Base-by-base conservation (phyloP, 2,113 vertebrate species). In the Megaceryle torquata region DNA sequence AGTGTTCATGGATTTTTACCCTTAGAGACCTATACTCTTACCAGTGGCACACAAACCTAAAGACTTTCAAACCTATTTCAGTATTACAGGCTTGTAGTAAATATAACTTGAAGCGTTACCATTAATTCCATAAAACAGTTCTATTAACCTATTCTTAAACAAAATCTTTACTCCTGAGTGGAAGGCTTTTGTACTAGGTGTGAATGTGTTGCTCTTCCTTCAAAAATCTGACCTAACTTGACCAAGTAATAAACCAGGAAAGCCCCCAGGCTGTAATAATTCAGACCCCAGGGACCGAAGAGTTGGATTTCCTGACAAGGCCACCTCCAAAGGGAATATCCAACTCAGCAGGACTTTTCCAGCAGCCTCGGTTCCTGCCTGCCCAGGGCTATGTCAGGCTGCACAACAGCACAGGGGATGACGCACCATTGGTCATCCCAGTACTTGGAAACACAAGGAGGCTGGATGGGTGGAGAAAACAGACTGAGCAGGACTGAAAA, bases 381-480 rank as follows among this genome's bases (percentile, higher is more conserved):
- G 39, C 26, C 53, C 13, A 8, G 79, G 14, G 21, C 46, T 48
- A 37, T 0, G 14, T 44, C 44, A 82, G 51, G 28, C 14, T 4
- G 2, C 35, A 22, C 33, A 56, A 13, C 12, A 50, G 19, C 39
- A 71, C 59, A 48, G 50, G 1, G 2, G 13, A 60, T 72, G 35
- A 37, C 13, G 60, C 28, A 18, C 25, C 35, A 18, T 1, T 9
- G 1, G 4, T 60, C 37, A 39, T 31, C 21, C 18, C 53, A n/a
- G 1, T 11, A 46, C 16, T 31, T 64, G 43, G 20, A 46, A 92
- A 70, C 44, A 77, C 4, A 4, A 53, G n/a, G 21, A 86, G 56
- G 60, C 39, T 1, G 1, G 63, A 56, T 2, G 3, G 31, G 16
- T 21, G 25, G 3, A 59, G n/a, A 37, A 80, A 56, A 68, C 1